These are phyloP conservation scores for Tursiops truncatus DNA, from an alignment of 2,113 vertebrate genomes.

Conservation along the genomic window DNA sequence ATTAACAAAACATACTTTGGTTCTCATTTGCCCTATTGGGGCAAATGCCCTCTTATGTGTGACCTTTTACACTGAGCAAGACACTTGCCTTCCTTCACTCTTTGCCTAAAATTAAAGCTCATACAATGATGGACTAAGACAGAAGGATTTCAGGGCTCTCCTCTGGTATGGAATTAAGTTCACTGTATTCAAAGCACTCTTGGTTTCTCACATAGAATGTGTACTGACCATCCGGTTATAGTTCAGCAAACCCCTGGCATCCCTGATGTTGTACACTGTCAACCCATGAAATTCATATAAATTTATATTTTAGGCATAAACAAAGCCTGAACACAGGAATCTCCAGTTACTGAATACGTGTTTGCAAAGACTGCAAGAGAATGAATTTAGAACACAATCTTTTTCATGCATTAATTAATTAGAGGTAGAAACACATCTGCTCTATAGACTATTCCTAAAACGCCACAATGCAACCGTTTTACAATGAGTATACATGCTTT, in stretches of 20 bases:
- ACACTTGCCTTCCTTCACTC: slow-evolving; percentile 40
- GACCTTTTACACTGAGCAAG: not conserved
- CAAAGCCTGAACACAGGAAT: not conserved
- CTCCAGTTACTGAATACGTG: not conserved
- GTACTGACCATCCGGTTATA: not conserved
- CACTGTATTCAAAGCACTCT: slow-evolving; percentile 40
- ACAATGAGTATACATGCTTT: not conserved
- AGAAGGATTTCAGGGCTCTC: slow-evolving; percentile 39
- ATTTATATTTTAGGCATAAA: not conserved
- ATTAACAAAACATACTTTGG: not conserved
- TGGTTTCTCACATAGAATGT: slow-evolving; percentile 21
- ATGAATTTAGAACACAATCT: not conserved
- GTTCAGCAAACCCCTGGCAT: not conserved
- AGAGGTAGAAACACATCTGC: not conserved
- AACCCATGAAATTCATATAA: not conserved
- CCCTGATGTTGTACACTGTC: not conserved
- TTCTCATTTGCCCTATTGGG: not conserved
- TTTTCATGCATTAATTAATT: not conserved
- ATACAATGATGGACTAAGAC: slow-evolving; percentile 54
- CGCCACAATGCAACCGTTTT: not conserved
- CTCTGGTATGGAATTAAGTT: slow-evolving; percentile 64
- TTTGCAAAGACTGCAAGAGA: not conserved
- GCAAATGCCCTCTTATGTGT: not conserved
- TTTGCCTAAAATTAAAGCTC: slow-evolving; percentile 57
- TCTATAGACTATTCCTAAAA: not conserved